These are phyloP conservation scores for Labeo rohita DNA, from an alignment of 2,113 vertebrate species.

Conservation along the genomic window DNA sequence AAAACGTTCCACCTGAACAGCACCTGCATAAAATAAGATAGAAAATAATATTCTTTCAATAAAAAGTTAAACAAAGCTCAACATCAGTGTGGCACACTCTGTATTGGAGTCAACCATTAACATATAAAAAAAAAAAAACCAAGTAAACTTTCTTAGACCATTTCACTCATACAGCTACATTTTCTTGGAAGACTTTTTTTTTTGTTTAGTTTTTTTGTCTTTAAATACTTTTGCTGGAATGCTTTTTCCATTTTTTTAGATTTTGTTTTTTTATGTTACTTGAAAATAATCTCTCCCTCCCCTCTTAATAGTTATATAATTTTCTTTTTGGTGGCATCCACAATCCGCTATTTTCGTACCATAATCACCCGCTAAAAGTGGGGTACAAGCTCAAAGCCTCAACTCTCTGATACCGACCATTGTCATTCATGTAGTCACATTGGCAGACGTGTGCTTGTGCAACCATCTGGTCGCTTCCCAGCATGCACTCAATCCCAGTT, in stretches of 20 bases:
- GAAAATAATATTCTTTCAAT: slow-evolving; percentile 57
- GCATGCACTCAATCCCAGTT: slow-evolving; percentile 1
- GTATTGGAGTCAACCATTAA: slow-evolving; percentile 73
- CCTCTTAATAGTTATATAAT: slow-evolving; percentile 32
- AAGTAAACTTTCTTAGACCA: slow-evolving; percentile 62
- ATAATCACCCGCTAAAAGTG: neutral
- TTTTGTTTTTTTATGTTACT: slow-evolving; percentile 36
- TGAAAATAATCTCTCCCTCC: slow-evolving; percentile 24
- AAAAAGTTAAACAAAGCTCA: slow-evolving; percentile 55
- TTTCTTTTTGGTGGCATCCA: slow-evolving; percentile 32
- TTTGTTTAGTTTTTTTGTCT: slow-evolving; percentile 27
- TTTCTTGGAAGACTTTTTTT: slow-evolving; percentile 70
- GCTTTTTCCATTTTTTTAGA: slow-evolving; percentile 64
- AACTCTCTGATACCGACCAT: slow-evolving; percentile 37
- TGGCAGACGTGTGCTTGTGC: slow-evolving; percentile 46
- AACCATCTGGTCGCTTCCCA: slow-evolving; percentile 20
- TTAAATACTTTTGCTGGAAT: slow-evolving; percentile 72
- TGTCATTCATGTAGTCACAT: neutral
- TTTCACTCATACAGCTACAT: slow-evolving; percentile 66
- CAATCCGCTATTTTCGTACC: slow-evolving; percentile 17
- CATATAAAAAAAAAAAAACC: slow-evolving; percentile 38
- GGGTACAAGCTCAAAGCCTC: slow-evolving; percentile 57
- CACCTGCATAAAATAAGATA: slow-evolving; percentile 71
- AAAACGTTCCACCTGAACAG: slow-evolving; percentile 73
- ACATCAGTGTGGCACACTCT: slow-evolving; percentile 76